These are phyloP conservation scores for Elysia chlorotica DNA, from an alignment of 1,140 invertebrate species.

Conservation along the genomic window DNA sequence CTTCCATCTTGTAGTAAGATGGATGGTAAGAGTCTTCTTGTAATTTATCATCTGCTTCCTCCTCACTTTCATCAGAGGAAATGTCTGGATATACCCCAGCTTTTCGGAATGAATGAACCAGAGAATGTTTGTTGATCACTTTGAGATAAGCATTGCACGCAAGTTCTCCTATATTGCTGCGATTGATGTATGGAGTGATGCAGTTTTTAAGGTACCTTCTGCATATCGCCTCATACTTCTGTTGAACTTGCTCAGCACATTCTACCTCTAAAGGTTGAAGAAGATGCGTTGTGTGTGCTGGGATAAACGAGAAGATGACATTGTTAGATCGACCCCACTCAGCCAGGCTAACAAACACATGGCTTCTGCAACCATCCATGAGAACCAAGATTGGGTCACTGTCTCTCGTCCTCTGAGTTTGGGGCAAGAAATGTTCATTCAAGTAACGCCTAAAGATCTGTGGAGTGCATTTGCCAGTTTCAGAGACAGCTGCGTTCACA, in stretches of 20 bases:
- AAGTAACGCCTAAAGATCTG: slow-evolving; percentile 13
- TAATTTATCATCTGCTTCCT: slow-evolving; percentile 14
- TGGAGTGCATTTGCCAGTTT: slow-evolving; percentile 9
- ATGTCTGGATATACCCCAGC: slow-evolving; percentile 18
- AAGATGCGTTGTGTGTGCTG: slow-evolving; percentile 19
- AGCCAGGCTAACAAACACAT: slow-evolving; percentile 16
- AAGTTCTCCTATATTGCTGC: slow-evolving; percentile 11
- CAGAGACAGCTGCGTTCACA: slow-evolving; percentile 18
- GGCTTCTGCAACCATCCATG: slow-evolving; percentile 17
- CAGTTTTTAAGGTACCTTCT: neutral
- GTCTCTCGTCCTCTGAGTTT: slow-evolving; percentile 6
- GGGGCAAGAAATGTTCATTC: slow-evolving; percentile 23
- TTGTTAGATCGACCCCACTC: slow-evolving; percentile 18
- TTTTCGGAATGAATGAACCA: slow-evolving; percentile 22
- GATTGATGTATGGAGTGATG: neutral
- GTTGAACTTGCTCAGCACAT: slow-evolving; percentile 1
- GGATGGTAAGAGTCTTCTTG: too few relatives aligned
- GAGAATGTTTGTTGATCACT: neutral
- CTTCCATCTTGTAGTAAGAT: too few relatives aligned
- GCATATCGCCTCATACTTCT: slow-evolving; percentile 15
- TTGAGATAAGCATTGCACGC: slow-evolving; percentile 10
- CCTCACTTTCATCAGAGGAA: slow-evolving; percentile 21
- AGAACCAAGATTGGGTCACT: slow-evolving; percentile 17
- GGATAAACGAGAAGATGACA: slow-evolving; percentile 22
- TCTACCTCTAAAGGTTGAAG: slow-evolving; percentile 17